Evolutionary conservation across 2,113 vertebrate genomes (phyloP).

Genomic region (Sapajus apella): DNA sequence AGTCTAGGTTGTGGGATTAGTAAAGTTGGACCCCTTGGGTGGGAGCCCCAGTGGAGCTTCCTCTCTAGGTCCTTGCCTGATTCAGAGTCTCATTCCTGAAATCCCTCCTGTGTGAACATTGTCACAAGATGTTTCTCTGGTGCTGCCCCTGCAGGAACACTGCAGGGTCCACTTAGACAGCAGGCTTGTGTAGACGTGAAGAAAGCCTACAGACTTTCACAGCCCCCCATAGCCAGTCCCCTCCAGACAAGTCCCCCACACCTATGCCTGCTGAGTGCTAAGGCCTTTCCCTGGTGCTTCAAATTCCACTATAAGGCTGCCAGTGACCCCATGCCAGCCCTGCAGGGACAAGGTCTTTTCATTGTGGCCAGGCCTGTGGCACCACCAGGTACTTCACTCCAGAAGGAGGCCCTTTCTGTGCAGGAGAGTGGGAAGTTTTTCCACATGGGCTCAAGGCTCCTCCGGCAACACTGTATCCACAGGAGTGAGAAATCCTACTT

Average conservation of each 20-base stretch:
- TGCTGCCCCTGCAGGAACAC: slow-evolving; percentile 67
- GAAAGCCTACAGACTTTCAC: slow-evolving; percentile 86
- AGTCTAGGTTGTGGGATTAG: not conserved
- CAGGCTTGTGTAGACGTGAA: slow-evolving; percentile 85
- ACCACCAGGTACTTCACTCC: not conserved
- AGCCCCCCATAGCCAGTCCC: slow-evolving; percentile 72
- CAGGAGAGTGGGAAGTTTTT: not conserved
- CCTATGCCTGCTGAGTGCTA: not conserved
- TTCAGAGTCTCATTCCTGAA: slow-evolving; percentile 85
- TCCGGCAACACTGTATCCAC: not conserved
- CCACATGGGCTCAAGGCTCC: not conserved
- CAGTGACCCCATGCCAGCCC: not conserved
- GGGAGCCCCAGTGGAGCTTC: slow-evolving; percentile 80
- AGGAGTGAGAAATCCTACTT: not conserved
- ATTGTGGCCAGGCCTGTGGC: not conserved
- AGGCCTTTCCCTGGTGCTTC: slow-evolving; percentile 5
- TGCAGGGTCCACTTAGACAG: slow-evolving; percentile 87
- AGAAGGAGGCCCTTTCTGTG: not conserved
- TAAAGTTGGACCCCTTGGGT: slow-evolving; percentile 50
- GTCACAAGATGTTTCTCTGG: not conserved
- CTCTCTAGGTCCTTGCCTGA: slow-evolving; percentile 87
- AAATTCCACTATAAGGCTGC: not conserved
- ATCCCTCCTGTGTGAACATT: slow-evolving; percentile 68
- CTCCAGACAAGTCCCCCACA: slow-evolving; percentile 32
- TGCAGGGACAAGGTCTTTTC: not conserved